Percentiles rank a stretch among this genome's conserved stretches.
Conservation (phyloP, 53 echinoderm and acorn worm genomes). For the Luidia sarsii region DNA sequence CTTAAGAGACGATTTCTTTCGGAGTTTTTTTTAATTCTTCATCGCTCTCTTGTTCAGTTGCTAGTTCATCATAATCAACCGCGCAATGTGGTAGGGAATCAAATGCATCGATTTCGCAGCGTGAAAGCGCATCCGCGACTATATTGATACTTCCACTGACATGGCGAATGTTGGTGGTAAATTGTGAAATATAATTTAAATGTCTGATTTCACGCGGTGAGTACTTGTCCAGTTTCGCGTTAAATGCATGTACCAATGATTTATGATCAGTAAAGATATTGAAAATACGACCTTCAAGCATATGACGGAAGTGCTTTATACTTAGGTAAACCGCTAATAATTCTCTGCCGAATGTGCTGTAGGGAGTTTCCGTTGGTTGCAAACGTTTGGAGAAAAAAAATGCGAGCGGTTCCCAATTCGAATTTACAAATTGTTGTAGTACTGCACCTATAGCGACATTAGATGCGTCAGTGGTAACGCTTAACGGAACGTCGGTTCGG, state of each 20-base stretch:
- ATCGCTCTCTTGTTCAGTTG: slow-evolving; percentile 11
- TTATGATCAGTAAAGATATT: slow-evolving; percentile 25
- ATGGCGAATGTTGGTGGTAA: slow-evolving; percentile 44
- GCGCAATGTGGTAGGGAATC: neutral
- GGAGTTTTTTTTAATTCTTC: neutral
- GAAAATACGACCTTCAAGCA: slow-evolving; percentile 10
- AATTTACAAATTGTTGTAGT: slow-evolving; percentile 1
- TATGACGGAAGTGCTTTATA: slow-evolving; percentile 2
- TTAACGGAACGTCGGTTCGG: neutral
- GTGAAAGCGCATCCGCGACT: slow-evolving; percentile 26
- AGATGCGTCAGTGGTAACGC: slow-evolving; percentile 61
- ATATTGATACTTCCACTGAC: neutral
- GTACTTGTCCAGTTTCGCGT: neutral
- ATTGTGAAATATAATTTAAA: slow-evolving; percentile 20
- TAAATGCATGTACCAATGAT: neutral
- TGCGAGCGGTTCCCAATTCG: neutral
- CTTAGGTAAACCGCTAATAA: slow-evolving; percentile 12
- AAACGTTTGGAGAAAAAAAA: slow-evolving; percentile 11
- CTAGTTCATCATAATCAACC: slow-evolving; percentile 23
- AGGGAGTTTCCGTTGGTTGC: neutral
- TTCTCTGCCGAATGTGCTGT: slow-evolving; percentile 18
- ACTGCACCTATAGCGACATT: slow-evolving; percentile 18
- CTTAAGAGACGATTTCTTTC: neutral
- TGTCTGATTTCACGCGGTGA: slow-evolving; percentile 13
- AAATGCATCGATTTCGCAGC: slow-evolving; percentile 8